Conservation (phyloP, 2,113 vertebrate genomes). For the Sinocyclocheilus anophthalmus region DNA sequence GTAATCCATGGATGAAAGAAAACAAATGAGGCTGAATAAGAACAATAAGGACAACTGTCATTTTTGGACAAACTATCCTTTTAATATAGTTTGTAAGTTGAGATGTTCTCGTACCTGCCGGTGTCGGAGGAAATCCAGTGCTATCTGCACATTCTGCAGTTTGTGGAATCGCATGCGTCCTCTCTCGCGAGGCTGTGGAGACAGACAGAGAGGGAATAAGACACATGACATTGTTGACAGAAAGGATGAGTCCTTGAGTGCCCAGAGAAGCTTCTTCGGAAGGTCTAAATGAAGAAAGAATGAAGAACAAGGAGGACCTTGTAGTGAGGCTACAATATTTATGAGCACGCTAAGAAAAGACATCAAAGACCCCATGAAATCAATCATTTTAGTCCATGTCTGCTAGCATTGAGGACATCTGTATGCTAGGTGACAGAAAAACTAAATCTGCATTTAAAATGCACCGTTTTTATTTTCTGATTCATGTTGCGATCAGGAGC, state of each 20-base stretch:
- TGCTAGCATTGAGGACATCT: no score
- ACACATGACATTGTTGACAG: neutral
- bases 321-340: neutral
- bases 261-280: neutral
- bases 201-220: neutral
- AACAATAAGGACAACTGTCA: neutral
- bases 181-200: slow-evolving; percentile 88
- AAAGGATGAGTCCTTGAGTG: neutral
- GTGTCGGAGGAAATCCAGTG: slow-evolving; percentile 92
- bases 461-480: no score
- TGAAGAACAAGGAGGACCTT: neutral
- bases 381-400: no score
- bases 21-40: neutral
- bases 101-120: slow-evolving; percentile 81
- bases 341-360: neutral
- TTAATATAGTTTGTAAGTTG: neutral
- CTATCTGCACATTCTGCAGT: slow-evolving; percentile 96
- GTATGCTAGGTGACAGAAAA: neutral
- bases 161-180: slow-evolving; percentile 97
- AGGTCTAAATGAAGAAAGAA: neutral
- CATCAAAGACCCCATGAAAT: neutral
- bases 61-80: neutral
- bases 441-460: neutral
- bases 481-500: no score
- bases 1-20: neutral